phyloP scores from a whole-genome alignment of 2,113 vertebrate species.

The Manacus vitellinus region DNA sequence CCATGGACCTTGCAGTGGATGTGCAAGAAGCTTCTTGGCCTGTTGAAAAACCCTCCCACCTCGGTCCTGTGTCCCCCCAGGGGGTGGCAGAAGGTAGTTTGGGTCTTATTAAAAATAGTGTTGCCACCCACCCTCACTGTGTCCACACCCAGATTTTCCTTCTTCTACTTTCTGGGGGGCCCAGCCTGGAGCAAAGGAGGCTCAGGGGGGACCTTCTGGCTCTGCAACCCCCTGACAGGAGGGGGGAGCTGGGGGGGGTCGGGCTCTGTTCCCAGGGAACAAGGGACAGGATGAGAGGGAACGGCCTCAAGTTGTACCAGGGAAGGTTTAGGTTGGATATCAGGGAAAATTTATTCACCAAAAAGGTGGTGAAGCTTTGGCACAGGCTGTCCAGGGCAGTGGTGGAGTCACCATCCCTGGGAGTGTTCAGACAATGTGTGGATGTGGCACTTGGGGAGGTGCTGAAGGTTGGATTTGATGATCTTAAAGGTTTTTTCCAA shows the following conservation, averaged over 20 bases:
- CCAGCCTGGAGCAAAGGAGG: not conserved
- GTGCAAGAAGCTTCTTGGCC: not conserved
- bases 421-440: not conserved
- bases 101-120: not conserved
- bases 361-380: not conserved
- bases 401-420: not conserved
- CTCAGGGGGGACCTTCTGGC: not conserved
- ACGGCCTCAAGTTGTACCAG: accelerated
- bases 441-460: not conserved
- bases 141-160: not conserved
- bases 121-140: not conserved
- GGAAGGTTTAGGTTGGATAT: accelerated
- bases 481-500: not conserved
- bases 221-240: not conserved
- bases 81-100: not conserved
- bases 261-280: not conserved
- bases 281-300: not conserved
- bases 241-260: accelerated
- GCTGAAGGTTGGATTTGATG: not conserved
- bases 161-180: not conserved
- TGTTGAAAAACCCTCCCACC: not conserved
- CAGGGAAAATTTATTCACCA: not conserved
- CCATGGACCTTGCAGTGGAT: not conserved
- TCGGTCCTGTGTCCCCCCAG: not conserved
- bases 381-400: not conserved